Conservation (phyloP, 2,113 vertebrate species). For the Bambusicola thoracicus region DNA sequence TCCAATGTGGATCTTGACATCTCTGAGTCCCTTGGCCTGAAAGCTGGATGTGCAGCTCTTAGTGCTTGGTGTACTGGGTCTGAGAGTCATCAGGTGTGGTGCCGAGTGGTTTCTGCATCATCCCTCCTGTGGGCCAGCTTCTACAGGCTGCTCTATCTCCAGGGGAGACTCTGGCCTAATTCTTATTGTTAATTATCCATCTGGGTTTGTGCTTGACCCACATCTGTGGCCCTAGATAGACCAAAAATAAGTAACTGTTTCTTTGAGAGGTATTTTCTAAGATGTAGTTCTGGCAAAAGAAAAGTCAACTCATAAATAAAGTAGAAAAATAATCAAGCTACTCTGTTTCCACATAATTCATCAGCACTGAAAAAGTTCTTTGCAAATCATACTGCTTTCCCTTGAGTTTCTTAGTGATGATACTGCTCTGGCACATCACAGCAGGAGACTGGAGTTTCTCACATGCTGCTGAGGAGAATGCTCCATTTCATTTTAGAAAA, state of each 20-base stretch:
- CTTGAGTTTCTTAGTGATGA: background rate
- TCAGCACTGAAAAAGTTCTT: background rate
- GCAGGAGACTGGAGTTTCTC: background rate
- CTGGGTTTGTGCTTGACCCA: background rate
- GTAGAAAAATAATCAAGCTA: conserved; percentile 3
- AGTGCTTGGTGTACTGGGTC: background rate
- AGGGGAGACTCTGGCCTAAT: background rate
- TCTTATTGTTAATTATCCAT: background rate
- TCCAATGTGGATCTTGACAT: accelerated
- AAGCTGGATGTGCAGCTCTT: background rate
- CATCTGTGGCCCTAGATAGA: background rate
- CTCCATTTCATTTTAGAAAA: background rate
- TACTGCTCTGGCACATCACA: background rate
- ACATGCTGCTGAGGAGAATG: background rate
- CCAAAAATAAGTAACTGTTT: background rate
- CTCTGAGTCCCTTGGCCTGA: background rate
- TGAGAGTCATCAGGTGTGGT: accelerated
- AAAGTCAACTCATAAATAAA: conserved; percentile 1
- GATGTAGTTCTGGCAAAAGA: background rate
- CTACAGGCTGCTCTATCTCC: background rate
- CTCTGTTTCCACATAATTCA: background rate
- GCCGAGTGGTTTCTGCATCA: background rate
- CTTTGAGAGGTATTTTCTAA: background rate
- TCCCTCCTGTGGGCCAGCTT: background rate
- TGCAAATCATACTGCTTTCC: background rate